Evolutionary conservation across 1,140 invertebrate species (phyloP), one percentile per base, ranked within the genome.

Genomic region (Aethina tumida): DNA sequence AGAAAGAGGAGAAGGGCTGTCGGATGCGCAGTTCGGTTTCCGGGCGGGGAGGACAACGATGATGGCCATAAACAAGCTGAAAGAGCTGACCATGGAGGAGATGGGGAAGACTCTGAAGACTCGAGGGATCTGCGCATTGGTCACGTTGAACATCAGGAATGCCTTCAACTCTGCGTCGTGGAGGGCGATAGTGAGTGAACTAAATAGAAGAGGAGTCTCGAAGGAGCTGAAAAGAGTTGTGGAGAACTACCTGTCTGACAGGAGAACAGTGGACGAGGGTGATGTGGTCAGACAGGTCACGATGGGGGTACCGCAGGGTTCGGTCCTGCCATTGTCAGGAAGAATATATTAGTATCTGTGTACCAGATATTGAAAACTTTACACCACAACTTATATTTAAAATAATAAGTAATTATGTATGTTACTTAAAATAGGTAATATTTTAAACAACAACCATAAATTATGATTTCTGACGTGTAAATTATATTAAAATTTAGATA

Each of bases 131-230:
- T n/a, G n/a, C n/a, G n/a, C n/a, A n/a, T n/a, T 49, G n/a, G 41
- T 43, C 18, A 49, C 51, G 0, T 17, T 55, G 3, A 49, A 55
- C 31, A 39, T 52, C 2, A 55, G 55, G 9, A 55, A 55, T 0
- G 65, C 66, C 0, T 68, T 66, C 27, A 58, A 64, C 33, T 55
- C 58, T 8, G 51, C 56, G 0, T 59, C 58, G 56, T 65, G 62
- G 63, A 56, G 59, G 0, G 49, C 14, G 3, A 43, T 42, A 13
- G 24, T 36, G 17, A 13, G 29, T 10, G 24, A 16, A 5, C 15
- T 49, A 17, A 45, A 39, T 14, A 15, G 26, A 0, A 31, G 47
- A 15, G 2, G 37, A 0, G 53, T 56, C 10, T 52, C 49, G 0
- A 14, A 19, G n/a, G 42, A 55, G 10, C 2, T 62, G 0, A 44